Evolutionary conservation across 2,797 vertebrate species (phyloP).

Genomic region (Danio kyathit): DNA sequence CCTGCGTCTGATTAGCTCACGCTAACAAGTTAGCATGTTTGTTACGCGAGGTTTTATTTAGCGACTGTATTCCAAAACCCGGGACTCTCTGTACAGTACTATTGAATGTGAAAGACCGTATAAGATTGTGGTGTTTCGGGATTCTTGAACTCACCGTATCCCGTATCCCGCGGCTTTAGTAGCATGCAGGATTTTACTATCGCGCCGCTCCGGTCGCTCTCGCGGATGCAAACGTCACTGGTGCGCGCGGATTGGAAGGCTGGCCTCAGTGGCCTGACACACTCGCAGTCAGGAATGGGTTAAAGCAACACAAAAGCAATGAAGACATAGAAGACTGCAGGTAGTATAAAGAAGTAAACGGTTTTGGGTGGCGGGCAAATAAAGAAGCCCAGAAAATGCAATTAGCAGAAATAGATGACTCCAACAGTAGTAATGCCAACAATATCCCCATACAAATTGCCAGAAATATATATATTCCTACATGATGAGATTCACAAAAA

Average conservation of each 20-base stretch:
- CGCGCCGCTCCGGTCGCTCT: conserved; percentile 62
- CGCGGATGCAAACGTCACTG: conserved; percentile 65
- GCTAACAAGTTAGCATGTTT: conserved; percentile 1
- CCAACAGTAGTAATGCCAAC: too few species aligned
- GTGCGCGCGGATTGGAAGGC: neutral
- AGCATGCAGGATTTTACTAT: conserved; percentile 4
- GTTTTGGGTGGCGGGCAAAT: too few species aligned
- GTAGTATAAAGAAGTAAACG: too few species aligned
- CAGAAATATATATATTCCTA: too few species aligned
- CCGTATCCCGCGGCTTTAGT: conserved; percentile 60
- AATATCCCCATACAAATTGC: too few species aligned
- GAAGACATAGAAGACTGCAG: too few species aligned
- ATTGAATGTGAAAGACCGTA: neutral
- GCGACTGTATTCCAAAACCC: neutral
- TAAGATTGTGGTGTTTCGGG: neutral
- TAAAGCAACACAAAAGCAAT: neutral
- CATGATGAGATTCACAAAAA: too few species aligned
- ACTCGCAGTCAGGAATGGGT: conserved; percentile 3
- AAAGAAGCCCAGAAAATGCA: too few species aligned
- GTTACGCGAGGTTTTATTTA: neutral
- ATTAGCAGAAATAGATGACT: too few species aligned
- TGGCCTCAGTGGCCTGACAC: neutral
- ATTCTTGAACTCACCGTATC: conserved; percentile 65
- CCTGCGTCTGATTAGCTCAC: neutral
- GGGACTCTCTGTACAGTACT: neutral